phyloP scores from a whole-genome alignment of 2,797 vertebrate species.

The Phalloptychus januarius region DNA sequence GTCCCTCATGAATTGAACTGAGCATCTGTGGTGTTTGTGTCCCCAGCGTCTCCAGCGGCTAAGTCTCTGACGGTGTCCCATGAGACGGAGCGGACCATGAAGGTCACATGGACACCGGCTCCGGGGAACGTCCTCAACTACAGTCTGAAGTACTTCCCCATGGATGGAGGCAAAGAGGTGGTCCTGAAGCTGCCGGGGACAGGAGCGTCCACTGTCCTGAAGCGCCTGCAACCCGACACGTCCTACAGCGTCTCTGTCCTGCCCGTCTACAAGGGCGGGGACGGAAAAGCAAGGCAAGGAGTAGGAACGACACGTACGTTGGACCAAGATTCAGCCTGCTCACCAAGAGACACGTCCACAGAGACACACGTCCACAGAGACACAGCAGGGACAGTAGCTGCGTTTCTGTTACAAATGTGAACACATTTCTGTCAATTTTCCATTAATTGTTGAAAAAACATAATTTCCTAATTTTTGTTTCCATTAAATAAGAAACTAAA shows the following conservation, averaged over 20 bases:
- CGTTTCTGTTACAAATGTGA: no score
- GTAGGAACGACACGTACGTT: slow-evolving; percentile 95
- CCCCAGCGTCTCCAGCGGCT: slow-evolving; percentile 82
- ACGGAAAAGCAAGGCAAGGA: slow-evolving; percentile 95
- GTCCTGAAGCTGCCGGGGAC: slow-evolving; percentile 81
- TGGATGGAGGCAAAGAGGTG: slow-evolving; percentile 81
- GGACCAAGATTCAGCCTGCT: slow-evolving; percentile 77
- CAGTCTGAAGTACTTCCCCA: slow-evolving; percentile 84
- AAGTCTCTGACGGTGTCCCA: slow-evolving; percentile 85
- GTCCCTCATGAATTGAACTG: background rate
- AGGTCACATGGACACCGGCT: slow-evolving; percentile 85
- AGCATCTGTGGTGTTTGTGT: background rate
- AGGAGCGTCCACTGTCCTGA: slow-evolving; percentile 83
- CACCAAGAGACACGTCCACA: slow-evolving; percentile 40
- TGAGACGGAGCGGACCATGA: slow-evolving; percentile 90
- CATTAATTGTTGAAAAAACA: no score
- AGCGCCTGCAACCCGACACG: slow-evolving; percentile 86
- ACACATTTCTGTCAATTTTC: no score
- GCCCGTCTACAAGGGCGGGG: slow-evolving; percentile 90
- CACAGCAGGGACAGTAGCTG: background rate
- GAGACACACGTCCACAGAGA: background rate
- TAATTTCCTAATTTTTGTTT: no score
- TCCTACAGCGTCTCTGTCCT: slow-evolving; percentile 88
- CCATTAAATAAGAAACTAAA: no score
- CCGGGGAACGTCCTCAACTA: slow-evolving; percentile 89